These are phyloP conservation scores for Sycophila texana DNA, from an alignment of 2,888 invertebrate genomes.

Conservation along the genomic window DNA sequence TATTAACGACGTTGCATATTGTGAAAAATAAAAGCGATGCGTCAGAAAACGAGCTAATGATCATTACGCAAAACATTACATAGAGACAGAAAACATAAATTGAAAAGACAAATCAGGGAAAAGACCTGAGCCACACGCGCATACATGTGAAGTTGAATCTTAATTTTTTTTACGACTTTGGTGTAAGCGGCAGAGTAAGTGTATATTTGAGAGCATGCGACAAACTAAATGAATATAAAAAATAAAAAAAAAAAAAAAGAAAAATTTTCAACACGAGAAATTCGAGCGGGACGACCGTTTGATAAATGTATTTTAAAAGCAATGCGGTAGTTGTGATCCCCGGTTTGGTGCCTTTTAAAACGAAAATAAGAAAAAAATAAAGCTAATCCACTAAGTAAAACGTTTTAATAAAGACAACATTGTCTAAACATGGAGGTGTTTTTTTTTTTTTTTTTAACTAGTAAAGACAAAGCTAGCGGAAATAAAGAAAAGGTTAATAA, in stretches of 20 bases:
- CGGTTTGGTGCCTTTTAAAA: constrained; percentile 75
- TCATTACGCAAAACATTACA: background rate
- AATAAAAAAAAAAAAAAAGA: constrained; percentile 25
- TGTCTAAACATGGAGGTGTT: constrained; percentile 35
- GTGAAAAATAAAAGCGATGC: constrained; percentile 63
- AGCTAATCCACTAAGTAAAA: constrained; percentile 60
- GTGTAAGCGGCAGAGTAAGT: constrained; percentile 24
- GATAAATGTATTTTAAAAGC: constrained; percentile 45
- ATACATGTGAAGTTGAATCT: constrained; percentile 64
- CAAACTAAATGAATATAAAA: constrained; percentile 10
- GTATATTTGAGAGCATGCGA: constrained; percentile 11
- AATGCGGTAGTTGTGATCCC: constrained; percentile 67
- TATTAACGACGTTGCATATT: constrained; percentile 74
- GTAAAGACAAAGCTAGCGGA: constrained; percentile 51
- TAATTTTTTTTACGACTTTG: constrained; percentile 69
- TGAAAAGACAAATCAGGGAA: constrained; percentile 31
- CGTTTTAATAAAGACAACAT: constrained; percentile 53
- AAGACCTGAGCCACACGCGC: constrained; percentile 32
- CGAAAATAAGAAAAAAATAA: constrained; percentile 62
- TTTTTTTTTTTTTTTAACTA: constrained; percentile 26
- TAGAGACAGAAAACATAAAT: constrained; percentile 31
- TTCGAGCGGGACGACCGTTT: constrained; percentile 44
- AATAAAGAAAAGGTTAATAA: constrained; percentile 53
- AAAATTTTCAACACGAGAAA: constrained; percentile 43
- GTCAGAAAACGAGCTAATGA: constrained; percentile 71